Conservation (phyloP, 92 coral and sea anemone genomes). For the Zoanthus solanderi region DNA sequence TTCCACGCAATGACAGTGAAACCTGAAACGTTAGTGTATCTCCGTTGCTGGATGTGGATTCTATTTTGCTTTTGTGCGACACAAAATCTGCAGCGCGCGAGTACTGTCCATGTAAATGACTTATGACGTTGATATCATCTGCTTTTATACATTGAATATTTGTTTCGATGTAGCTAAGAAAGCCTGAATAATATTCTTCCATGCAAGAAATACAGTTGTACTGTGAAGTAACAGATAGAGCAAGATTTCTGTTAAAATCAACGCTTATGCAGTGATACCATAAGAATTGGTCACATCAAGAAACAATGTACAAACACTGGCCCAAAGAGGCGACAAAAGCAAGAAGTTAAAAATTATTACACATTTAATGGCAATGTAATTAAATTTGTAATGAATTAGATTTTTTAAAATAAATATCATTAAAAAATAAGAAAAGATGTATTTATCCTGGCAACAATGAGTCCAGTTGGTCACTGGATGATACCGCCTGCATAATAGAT, state of each 20-base stretch:
- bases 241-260: background rate
- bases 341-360: no score
- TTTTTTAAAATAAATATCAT: no score
- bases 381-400: no score
- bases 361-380: no score
- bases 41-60: background rate
- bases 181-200: background rate
- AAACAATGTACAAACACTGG: no score
- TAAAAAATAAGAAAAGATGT: no score
- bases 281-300: background rate
- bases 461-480: no score
- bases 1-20: background rate
- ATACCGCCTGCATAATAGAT: no score
- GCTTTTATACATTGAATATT: background rate
- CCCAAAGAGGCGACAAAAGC: no score
- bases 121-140: background rate
- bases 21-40: background rate
- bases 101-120: background rate
- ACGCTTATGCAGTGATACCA: constrained; percentile 9
- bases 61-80: background rate
- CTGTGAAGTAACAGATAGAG: background rate
- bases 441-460: no score
- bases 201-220: background rate
- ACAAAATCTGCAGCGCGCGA: background rate
- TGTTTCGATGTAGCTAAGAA: background rate